Evolutionary conservation across 2,113 vertebrate genomes (phyloP).

Genomic region (Myotis lucifugus): DNA sequence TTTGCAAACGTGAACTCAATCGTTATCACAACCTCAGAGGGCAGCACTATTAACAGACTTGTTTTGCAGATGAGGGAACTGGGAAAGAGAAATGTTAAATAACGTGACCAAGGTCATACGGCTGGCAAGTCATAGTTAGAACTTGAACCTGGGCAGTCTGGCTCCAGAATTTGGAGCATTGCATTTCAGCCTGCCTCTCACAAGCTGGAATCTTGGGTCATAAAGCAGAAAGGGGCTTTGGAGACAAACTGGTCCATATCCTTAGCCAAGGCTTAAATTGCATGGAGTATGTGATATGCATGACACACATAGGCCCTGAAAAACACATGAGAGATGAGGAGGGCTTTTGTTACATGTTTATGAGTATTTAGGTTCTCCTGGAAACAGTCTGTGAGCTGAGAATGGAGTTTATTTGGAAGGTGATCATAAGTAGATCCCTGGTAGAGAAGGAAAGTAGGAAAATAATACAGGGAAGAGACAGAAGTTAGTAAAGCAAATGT

Average conservation of each 20-base stretch:
- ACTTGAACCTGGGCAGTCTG: neutral
- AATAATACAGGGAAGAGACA: neutral
- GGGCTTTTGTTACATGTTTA: neutral
- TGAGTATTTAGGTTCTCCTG: neutral
- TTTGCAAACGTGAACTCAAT: neutral
- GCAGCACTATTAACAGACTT: neutral
- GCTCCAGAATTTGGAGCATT: neutral
- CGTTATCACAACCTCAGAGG: neutral
- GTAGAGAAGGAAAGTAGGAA: neutral
- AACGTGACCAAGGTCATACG: neutral
- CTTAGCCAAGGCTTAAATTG: neutral
- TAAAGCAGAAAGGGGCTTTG: neutral
- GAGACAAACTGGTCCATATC: neutral
- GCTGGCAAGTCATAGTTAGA: neutral
- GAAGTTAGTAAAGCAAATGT: neutral
- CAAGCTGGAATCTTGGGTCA: neutral
- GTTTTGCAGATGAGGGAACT: neutral
- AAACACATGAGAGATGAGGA: fast-evolving
- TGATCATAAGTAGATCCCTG: neutral
- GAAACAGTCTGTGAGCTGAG: neutral
- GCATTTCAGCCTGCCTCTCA: neutral
- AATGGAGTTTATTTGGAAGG: neutral
- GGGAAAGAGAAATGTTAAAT: neutral
- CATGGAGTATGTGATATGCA: neutral
- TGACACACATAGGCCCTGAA: neutral